These are phyloP conservation scores for Harpagifer antarcticus DNA, from an alignment of 2,797 vertebrate genomes.

Conservation along the genomic window DNA sequence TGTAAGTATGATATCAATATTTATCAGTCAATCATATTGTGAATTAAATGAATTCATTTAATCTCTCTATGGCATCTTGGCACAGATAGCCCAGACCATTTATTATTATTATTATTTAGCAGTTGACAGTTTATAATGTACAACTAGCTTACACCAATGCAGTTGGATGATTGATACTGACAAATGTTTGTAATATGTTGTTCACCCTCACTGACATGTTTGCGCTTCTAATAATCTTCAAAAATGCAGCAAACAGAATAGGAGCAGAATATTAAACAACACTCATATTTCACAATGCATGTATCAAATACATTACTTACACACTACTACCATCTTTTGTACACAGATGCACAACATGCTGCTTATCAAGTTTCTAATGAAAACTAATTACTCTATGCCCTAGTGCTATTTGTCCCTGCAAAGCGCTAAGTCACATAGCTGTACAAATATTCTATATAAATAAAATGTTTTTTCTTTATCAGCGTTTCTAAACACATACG, in stretches of 20 bases:
- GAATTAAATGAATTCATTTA: not conserved
- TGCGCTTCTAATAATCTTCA: not conserved
- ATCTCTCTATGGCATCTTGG: not conserved
- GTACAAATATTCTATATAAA: not conserved
- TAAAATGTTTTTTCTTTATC: not conserved
- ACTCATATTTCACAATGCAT: not conserved
- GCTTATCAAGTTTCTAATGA: not conserved
- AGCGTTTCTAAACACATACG: not conserved
- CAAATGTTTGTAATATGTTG: conserved; percentile 9
- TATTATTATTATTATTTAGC: too few species aligned
- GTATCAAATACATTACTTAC: not conserved
- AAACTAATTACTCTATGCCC: not conserved
- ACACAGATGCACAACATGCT: not conserved
- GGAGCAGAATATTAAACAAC: not conserved
- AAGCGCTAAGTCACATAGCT: not conserved
- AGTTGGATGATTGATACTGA: not conserved
- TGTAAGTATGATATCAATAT: not conserved
- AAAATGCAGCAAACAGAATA: not conserved
- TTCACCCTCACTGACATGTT: not conserved
- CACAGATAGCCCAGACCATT: too few species aligned
- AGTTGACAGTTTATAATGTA: not conserved
- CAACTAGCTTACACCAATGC: not conserved
- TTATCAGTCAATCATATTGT: not conserved
- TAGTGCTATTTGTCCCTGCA: not conserved
- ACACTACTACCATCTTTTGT: not conserved